Base-by-base conservation (phyloP, 1,140 invertebrate genomes). In the Teleogryllus occipitalis region DNA sequence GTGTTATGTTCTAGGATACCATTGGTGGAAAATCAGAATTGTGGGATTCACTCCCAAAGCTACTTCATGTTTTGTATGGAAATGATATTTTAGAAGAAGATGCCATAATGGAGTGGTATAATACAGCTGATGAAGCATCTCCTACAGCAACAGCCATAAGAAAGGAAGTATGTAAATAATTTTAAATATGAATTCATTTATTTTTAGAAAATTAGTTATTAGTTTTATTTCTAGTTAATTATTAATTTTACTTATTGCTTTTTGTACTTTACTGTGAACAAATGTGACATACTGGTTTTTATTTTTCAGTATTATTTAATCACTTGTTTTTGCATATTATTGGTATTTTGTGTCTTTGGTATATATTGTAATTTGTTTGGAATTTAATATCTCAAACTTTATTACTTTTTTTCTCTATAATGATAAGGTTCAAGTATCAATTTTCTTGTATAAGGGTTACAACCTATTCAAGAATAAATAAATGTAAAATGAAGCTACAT, bases 61-160 rank as follows among this genome's bases (percentile, higher is more conserved):
- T 95, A 15, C 84, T 97, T 8, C 91, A 96, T 85, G 89, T 92
- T 80, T 87, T 97, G 39, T 97, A 97, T 85, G 90, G 95, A 80
- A 89, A 91, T 82, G 95, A 97, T 87, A 88, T 95, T 82, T 84
- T 98, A 14, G 88, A 88, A 72, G 96, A 98, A 86, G 78, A 78
- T 8, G 8, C 12, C 15, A 73, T 78, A 27, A 1, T 78, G 65
- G 46, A 78, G 47, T 78, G 78, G 78, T 78, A 74, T 73, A 78
- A 78, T 47, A 46, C 18, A 49, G 18, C 15, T 46, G 65, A 74
- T 78, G 77, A 54, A 22, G 18, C 47, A 48, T 54, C 46, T 1
- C 49, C 78, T 27, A 72, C 46, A 48, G 54, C 78, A 18, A 8
- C 76, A 54, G 46, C 76, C 21, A 47, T 77, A 10, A 47, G 76